Evolutionary conservation across 2,113 vertebrate species (phyloP).

Genomic region (Illadopsis cleaveri): DNA sequence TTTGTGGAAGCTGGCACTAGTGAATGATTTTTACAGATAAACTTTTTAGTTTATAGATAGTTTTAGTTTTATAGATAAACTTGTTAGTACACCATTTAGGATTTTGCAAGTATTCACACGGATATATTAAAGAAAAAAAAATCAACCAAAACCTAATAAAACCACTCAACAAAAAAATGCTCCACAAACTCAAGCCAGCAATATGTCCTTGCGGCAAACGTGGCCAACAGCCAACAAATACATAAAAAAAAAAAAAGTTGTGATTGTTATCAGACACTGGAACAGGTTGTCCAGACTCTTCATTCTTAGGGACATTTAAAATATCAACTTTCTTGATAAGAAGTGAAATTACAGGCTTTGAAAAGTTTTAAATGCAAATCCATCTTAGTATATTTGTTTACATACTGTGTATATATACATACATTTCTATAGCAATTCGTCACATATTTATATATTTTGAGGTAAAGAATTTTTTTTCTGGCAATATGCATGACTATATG

Average conservation of each 20-base stretch:
- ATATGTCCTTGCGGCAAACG: background rate
- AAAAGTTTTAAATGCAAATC: background rate
- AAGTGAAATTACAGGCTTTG: background rate
- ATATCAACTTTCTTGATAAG: background rate
- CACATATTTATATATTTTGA: background rate
- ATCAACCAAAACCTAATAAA: background rate
- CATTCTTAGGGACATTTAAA: background rate
- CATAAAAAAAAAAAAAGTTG: background rate
- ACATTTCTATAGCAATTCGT: background rate
- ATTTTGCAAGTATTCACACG: background rate
- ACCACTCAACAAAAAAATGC: rapidly evolving
- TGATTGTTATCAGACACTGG: background rate
- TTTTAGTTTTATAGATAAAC: background rate
- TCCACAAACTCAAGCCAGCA: background rate
- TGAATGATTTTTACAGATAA: background rate
- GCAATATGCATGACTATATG: background rate
- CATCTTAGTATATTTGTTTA: background rate
- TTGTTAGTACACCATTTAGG: background rate
- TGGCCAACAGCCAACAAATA: background rate
- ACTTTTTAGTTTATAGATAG: background rate
- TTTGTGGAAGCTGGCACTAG: background rate
- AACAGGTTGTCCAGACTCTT: background rate
- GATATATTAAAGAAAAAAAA: background rate
- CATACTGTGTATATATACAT: background rate
- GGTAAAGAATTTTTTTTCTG: background rate